Evolutionary conservation across 2,888 invertebrate species (phyloP), one percentile per base, ranked within the genome.

Genomic region (Callinectes sapidus): DNA sequence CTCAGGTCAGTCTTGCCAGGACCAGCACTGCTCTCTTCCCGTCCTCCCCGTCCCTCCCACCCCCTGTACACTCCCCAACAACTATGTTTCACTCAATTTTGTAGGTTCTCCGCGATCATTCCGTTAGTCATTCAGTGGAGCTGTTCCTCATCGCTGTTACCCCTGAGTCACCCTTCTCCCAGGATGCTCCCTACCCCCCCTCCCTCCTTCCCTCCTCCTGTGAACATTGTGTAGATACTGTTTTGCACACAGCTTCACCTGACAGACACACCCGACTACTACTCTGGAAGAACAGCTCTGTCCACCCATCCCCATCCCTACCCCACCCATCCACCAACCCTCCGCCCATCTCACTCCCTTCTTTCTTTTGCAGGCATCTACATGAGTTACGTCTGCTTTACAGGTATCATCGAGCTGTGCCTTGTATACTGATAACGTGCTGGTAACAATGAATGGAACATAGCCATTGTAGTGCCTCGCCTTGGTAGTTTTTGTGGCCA

Each of bases 1-100:
- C 71, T 87, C 90, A 90, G 90, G 92, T 90, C 92, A 92, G 90
- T 90, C 48, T 87, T 90, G 92, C 54, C 92, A 55, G 92, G 90
- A 92, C 90, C 81, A 87, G 48, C 90, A 90, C 86, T 54, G 92
- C 39, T 42, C 92, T 91, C 32, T 23, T 85, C 87, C 61, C 90
- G n/a, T 86, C 90, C 54, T 32, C 85, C 35, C 35, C 28, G 5
- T 42, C 61, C 39, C n/a, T 54, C 55, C 87, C 39, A 32, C 35
- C 55, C 61, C 48, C n/a, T 23, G 18, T 48, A n/a, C 87, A 3
- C 48, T 48, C 8, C 87, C 87, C 48, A 48, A 87, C 61, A 18
- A 5, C 23, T 61, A 18, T 61, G 28, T n/a, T 28, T 32, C 13
- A 77, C 35, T 81, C 35, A 81, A 3, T 35, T 81, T 18, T 32